Evolutionary conservation across 2,888 invertebrate genomes (phyloP).

Genomic region (Beris chalybata): DNA sequence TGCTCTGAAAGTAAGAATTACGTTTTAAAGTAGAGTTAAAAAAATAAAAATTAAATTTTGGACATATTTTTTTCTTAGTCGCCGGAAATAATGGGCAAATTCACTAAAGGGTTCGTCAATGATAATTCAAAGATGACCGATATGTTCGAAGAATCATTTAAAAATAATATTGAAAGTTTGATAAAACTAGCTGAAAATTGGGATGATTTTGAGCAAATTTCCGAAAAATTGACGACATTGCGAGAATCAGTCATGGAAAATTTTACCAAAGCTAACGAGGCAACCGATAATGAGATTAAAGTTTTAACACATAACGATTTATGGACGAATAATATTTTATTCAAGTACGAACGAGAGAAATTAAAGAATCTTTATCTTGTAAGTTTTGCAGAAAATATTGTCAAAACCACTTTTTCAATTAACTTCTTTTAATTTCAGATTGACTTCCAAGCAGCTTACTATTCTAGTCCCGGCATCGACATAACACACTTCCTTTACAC

Average conservation of each 20-base stretch:
- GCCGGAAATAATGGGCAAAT: background rate
- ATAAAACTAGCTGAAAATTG: constrained; percentile 46
- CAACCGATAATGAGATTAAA: constrained; percentile 45
- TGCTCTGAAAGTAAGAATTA: constrained; percentile 55
- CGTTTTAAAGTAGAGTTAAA: no score
- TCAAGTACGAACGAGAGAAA: constrained; percentile 53
- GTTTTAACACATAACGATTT: constrained; percentile 62
- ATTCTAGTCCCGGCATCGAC: constrained; percentile 53
- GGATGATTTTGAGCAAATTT: constrained; percentile 49
- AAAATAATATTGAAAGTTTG: constrained; percentile 15
- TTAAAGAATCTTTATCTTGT: constrained; percentile 55
- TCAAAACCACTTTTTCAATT: background rate
- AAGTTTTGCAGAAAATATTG: constrained; percentile 42
- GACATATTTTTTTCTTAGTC: background rate
- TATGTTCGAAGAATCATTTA: constrained; percentile 3
- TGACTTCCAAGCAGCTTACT: constrained; percentile 54
- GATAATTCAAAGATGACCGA: background rate
- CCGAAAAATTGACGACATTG: constrained; percentile 44
- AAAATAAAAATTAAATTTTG: no score
- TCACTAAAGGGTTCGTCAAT: background rate
- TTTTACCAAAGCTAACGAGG: background rate
- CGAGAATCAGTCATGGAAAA: background rate
- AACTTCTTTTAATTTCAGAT: constrained; percentile 45
- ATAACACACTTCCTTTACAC: constrained; percentile 55
- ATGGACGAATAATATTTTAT: constrained; percentile 61